phyloP scores from a whole-genome alignment of 2,888 invertebrate species.

The Diploptera punctata region DNA sequence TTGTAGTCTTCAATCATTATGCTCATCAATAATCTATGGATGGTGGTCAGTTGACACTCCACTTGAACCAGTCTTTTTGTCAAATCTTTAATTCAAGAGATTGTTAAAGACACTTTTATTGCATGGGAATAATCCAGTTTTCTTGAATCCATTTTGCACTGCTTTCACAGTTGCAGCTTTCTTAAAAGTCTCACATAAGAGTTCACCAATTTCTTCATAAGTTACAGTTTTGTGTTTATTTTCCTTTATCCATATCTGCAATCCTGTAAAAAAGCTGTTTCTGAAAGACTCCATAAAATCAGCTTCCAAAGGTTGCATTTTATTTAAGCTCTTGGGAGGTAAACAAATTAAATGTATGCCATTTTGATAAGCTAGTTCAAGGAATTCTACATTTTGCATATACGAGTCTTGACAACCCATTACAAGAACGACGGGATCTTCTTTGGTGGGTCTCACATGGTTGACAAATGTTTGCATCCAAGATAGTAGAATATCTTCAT shows the following conservation, averaged over 20 bases:
- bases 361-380: not conserved
- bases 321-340: conserved; percentile 1
- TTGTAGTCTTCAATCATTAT: too few relatives aligned
- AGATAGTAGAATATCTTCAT: conserved; percentile 49
- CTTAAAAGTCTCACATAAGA: not conserved
- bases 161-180: not conserved
- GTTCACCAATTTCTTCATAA: not conserved
- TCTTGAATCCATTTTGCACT: conserved; percentile 1
- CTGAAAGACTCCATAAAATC: not conserved
- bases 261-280: not conserved
- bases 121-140: not conserved
- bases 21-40: too few relatives aligned
- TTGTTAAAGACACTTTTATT: not conserved
- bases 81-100: too few relatives aligned
- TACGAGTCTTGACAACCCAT: conserved; percentile 42
- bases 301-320: not conserved
- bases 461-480: conserved; percentile 48
- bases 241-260: not conserved
- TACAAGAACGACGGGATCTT: conserved; percentile 46
- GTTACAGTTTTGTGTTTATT: not conserved
- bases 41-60: too few relatives aligned
- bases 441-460: conserved; percentile 45
- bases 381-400: conserved; percentile 32
- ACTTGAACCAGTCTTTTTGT: too few relatives aligned
- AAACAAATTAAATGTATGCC: conserved; percentile 5